phyloP scores from a whole-genome alignment of 2,888 invertebrate genomes.

The Eubasilissa splendida region DNA sequence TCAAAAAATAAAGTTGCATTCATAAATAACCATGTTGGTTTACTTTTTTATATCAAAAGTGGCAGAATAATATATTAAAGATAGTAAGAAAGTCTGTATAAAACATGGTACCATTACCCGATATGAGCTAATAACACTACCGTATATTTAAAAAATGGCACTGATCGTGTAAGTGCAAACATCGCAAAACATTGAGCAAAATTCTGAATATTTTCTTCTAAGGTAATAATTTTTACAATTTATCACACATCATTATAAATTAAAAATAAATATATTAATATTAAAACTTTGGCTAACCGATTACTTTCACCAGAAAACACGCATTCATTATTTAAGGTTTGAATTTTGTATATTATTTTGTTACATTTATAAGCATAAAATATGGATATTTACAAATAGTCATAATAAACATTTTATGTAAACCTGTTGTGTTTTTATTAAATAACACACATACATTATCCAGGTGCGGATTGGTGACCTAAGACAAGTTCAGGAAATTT shows the following conservation, averaged over 20 bases:
- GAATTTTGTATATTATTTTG: constrained; percentile 53
- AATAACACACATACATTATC: no score
- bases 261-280: background rate
- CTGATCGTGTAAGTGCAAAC: background rate
- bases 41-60: no score
- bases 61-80: no score
- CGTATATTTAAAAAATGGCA: background rate
- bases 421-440: constrained; percentile 23
- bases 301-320: constrained; percentile 41
- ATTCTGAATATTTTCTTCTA: background rate
- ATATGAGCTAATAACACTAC: no score
- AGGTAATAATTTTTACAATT: background rate
- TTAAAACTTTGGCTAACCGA: constrained; percentile 3
- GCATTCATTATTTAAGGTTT: constrained; percentile 43
- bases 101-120: no score
- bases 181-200: constrained; percentile 20
- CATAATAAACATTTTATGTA: constrained; percentile 50
- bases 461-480: no score
- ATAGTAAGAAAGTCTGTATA: no score
- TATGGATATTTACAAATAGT: constrained; percentile 51
- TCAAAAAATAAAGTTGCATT: no score
- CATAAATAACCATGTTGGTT: no score
- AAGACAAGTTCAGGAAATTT: no score
- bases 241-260: constrained; percentile 6
- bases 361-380: constrained; percentile 52